phyloP scores from a whole-genome alignment of 2,797 vertebrate genomes.

The Triplophysa yarkandensis region DNA sequence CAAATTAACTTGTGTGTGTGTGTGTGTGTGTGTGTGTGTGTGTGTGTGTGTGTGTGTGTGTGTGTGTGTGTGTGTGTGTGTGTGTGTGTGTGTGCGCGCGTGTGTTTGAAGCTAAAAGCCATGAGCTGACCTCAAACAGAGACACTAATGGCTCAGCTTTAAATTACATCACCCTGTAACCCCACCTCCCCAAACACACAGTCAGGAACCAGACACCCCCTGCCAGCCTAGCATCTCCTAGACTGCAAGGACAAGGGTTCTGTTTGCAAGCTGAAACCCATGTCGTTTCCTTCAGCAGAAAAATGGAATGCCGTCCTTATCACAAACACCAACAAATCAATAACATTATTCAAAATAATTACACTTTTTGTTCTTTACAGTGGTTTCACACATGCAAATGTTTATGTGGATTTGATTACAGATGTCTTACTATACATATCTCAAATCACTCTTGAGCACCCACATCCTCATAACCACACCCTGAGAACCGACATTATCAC shows the following conservation, averaged over 20 bases:
- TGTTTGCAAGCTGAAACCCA: not conserved
- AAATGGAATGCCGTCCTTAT: not conserved
- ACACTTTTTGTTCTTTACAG: not conserved
- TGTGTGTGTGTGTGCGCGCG: slow-evolving; percentile 14
- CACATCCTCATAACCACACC: slow-evolving; percentile 48
- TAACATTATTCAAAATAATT: not conserved
- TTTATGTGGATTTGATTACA: not conserved
- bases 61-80: not conserved
- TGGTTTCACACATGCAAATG: not conserved
- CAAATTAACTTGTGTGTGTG: slow-evolving; percentile 8
- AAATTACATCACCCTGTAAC: slow-evolving; percentile 34
- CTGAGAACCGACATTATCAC: slow-evolving; percentile 35
- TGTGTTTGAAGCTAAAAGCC: slow-evolving; percentile 31
- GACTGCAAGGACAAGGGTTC: not conserved
- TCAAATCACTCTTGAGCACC: not conserved
- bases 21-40: slow-evolving; percentile 9
- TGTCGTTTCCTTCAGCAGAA: slow-evolving; percentile 21
- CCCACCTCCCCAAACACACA: slow-evolving; percentile 17
- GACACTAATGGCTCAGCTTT: slow-evolving; percentile 33
- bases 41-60: slow-evolving; percentile 7
- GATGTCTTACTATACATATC: not conserved
- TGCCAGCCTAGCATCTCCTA: slow-evolving; percentile 11
- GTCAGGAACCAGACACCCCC: slow-evolving; percentile 28
- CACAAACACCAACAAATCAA: not conserved
- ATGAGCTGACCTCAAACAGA: slow-evolving; percentile 38